Base-by-base conservation (phyloP, 2,888 invertebrate genomes). In the Alentia gelatinosa region DNA sequence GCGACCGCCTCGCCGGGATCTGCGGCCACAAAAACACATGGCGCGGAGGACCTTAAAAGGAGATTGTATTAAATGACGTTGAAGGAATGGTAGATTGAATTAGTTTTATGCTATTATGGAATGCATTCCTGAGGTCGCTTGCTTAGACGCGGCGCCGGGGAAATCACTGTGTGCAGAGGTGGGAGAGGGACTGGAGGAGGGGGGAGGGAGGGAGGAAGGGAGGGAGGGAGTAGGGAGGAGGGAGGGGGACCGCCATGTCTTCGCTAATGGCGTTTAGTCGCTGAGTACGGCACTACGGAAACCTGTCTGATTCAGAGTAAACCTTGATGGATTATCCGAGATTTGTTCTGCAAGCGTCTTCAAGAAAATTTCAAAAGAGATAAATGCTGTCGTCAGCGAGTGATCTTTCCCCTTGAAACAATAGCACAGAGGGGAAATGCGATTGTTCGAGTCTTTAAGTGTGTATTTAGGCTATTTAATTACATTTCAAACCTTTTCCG, bases 101-200 rank as follows among this genome's bases (percentile, higher is more conserved):
- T 79, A 79, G 79, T 79, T 79, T 68, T 35, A 79, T 79, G 79
- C 37, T 35, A 79, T 79, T 79, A 79, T 79, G 79, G 79, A 19
- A 35, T 35, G 35, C 37, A 35, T 79, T 79, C 79, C 79, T 35
- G 5, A 79, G 37, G 79, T 74, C 30, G 74, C n/a, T n/a, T n/a
- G n/a, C n/a, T n/a, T n/a, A n/a, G n/a, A n/a, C n/a, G n/a, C n/a
- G n/a, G n/a, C n/a, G n/a, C n/a, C n/a, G n/a, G n/a, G n/a, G n/a
- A n/a, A n/a, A n/a, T n/a, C n/a, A n/a, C n/a, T n/a, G n/a, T n/a
- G n/a, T n/a, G n/a, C n/a, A n/a, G n/a, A n/a, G n/a, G n/a, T n/a
- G n/a, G n/a, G n/a, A n/a, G n/a, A n/a, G n/a, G n/a, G n/a, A n/a
- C n/a, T n/a, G n/a, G n/a, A n/a, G n/a, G n/a, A n/a, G n/a, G n/a